These are phyloP conservation scores for Nycteola revayana DNA, from an alignment of 2,888 invertebrate genomes.

Conservation along the genomic window DNA sequence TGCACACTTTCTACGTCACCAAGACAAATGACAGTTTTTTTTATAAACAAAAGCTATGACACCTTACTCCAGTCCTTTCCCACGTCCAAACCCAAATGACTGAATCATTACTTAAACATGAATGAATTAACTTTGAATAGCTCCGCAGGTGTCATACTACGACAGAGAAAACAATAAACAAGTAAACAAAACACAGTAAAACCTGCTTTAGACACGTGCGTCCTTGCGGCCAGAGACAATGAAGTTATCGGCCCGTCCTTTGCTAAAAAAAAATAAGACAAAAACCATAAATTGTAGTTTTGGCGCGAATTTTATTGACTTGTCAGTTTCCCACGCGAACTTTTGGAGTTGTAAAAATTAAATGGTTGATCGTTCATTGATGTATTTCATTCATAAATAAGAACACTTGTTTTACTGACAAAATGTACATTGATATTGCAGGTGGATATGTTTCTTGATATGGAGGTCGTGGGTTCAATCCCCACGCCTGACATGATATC, in stretches of 20 bases:
- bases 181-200: constrained; percentile 62
- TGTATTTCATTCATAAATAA: too few relatives aligned
- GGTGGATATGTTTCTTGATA: too few relatives aligned
- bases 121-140: constrained; percentile 62
- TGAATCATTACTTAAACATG: constrained; percentile 47
- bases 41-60: constrained; percentile 31
- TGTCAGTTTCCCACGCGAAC: constrained; percentile 56
- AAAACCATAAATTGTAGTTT: constrained; percentile 47
- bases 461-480: too few relatives aligned
- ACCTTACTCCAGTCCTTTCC: constrained; percentile 38
- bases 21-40: constrained; percentile 27
- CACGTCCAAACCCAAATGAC: constrained; percentile 47
- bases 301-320: constrained; percentile 54
- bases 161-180: constrained; percentile 45
- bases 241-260: constrained; percentile 42
- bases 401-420: too few relatives aligned
- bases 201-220: constrained; percentile 70
- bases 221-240: constrained; percentile 75
- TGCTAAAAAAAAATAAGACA: constrained; percentile 38
- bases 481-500: too few relatives aligned
- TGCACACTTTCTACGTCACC: constrained; percentile 19
- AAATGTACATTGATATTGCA: too few relatives aligned
- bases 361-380: constrained; percentile 15
- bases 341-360: constrained; percentile 21
- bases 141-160: constrained; percentile 69